Evolutionary conservation across 2,797 vertebrate species (phyloP), one percentile per base, ranked within the genome.

Genomic region (Ctenopoma multispine): DNA sequence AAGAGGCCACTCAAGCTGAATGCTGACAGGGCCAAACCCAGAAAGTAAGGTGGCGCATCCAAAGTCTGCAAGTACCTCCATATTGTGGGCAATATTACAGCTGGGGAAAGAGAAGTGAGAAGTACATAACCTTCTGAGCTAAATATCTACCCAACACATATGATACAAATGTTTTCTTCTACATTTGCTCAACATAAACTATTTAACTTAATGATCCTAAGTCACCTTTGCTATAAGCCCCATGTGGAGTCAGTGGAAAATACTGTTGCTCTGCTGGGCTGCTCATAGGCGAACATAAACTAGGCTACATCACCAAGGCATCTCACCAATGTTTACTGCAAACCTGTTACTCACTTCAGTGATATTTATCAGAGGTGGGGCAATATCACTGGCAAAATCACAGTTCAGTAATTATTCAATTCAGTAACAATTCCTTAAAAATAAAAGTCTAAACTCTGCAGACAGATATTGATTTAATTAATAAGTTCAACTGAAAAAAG

Each of bases 1-100:
- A 96, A 85, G 13, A 96, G 92, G 1, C 95, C 96, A 1, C 87
- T 95, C n/a, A 96, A 77, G 70, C 95, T 96, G 88, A 96, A 96
- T 0, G 95, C 95, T 1, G 96, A 96, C 41, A 96, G 89, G 56
- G 85, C 86, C 79, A 96, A 83, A 29, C 96, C 96, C 79, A 96
- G 81, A 76, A 95, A 96, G 87, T 96, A 96, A 0, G 96, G 91
- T 0, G 92, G 85, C 2, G 95, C 95, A 3, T 91, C 79, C 9
- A 96, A 85, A 4, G 88, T 95, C 86, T 96, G 95, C 79, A 96
- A 71, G 69, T 96, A 96, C 44, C 72, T 89, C 95, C 96, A 96
- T 87, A 96, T 94, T 1, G 96, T 96, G 14, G 96, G 96, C 51
- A 96, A 86, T 77, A 96, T 96, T 58, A 96, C 96, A 70, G 96